phyloP scores from a whole-genome alignment of 2,888 invertebrate genomes.

The Leptarthrus brevirostris region DNA sequence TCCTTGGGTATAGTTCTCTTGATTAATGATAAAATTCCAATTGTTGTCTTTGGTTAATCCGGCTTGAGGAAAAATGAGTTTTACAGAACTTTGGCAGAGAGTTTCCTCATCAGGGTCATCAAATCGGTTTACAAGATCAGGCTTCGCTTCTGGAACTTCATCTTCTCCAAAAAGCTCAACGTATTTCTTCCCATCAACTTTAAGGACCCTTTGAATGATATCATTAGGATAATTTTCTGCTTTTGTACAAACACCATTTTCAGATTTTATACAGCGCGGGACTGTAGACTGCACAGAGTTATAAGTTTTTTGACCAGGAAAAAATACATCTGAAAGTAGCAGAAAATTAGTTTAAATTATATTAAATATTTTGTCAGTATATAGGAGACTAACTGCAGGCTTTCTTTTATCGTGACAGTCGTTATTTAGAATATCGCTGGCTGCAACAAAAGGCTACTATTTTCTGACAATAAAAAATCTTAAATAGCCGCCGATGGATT shows the following conservation, averaged over 20 bases:
- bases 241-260: slow-evolving; percentile 67
- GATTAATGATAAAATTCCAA: slow-evolving; percentile 78
- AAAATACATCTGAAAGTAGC: too few species aligned
- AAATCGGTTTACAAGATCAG: slow-evolving; percentile 68
- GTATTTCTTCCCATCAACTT: slow-evolving; percentile 57
- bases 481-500: too few species aligned
- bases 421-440: too few species aligned
- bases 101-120: slow-evolving; percentile 65
- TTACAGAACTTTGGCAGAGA: slow-evolving; percentile 66
- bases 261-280: slow-evolving; percentile 55
- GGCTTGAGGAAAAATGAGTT: slow-evolving; percentile 72
- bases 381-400: too few species aligned
- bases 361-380: too few species aligned
- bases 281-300: too few species aligned
- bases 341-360: too few species aligned
- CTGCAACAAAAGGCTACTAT: too few species aligned
- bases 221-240: slow-evolving; percentile 67
- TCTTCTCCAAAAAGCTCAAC: slow-evolving; percentile 63
- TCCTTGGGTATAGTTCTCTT: slow-evolving; percentile 75
- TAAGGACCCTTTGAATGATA: slow-evolving; percentile 61
- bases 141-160: slow-evolving; percentile 65
- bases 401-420: too few species aligned
- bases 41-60: slow-evolving; percentile 72
- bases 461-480: too few species aligned
- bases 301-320: too few species aligned